These are phyloP conservation scores for Myanophis thanlyinensis DNA, from an alignment of 2,113 vertebrate species.

Conservation along the genomic window DNA sequence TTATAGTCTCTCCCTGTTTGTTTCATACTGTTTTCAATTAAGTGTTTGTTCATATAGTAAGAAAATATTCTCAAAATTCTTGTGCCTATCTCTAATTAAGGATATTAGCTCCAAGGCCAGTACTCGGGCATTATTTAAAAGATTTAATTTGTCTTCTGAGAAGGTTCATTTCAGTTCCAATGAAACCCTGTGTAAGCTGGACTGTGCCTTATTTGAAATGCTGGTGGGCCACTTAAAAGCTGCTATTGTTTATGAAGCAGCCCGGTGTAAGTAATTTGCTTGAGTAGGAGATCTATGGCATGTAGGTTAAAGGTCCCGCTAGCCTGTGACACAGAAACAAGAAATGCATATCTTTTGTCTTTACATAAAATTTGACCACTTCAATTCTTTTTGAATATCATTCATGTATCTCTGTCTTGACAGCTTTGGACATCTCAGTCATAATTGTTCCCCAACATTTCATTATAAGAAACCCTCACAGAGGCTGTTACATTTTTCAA, in stretches of 20 bases:
- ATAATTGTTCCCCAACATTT: conserved; percentile 39
- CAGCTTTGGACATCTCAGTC: conserved; percentile 24
- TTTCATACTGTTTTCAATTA: background rate
- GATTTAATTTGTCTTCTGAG: conserved; percentile 50
- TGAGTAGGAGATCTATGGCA: conserved; percentile 67
- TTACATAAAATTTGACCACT: conserved; percentile 47
- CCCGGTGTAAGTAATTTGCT: conserved; percentile 71
- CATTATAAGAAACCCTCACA: conserved; percentile 28
- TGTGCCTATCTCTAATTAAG: background rate
- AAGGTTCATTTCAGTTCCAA: conserved; percentile 59
- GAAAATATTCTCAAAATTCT: background rate
- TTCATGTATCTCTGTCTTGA: conserved; percentile 30
- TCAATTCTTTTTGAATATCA: conserved; percentile 51
- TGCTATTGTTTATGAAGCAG: conserved; percentile 68
- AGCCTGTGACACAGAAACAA: conserved; percentile 62
- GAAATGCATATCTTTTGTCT: conserved; percentile 57
- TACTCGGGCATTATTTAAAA: conserved; percentile 47
- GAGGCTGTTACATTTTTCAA: conserved; percentile 12
- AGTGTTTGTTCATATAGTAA: conserved; percentile 8
- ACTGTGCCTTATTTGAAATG: conserved; percentile 53
- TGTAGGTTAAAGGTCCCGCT: conserved; percentile 55
- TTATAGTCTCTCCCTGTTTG: background rate
- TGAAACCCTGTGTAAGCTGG: conserved; percentile 26
- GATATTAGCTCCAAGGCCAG: background rate
- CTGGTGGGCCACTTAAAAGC: conserved; percentile 56